These are phyloP conservation scores for Lepidurus couesii DNA, from an alignment of 1,140 invertebrate genomes.

Conservation along the genomic window DNA sequence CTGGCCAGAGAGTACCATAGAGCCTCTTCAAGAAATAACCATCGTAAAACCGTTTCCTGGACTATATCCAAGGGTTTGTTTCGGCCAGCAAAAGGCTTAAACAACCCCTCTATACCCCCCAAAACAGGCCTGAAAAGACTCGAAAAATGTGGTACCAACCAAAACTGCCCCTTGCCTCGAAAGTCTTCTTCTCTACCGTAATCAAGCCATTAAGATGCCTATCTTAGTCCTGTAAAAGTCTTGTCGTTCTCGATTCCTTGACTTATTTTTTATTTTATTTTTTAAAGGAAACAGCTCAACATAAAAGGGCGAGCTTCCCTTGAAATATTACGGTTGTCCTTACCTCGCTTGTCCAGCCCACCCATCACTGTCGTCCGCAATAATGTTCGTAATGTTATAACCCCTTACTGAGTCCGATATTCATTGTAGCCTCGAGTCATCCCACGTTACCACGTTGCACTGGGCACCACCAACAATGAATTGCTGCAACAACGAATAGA, in stretches of 20 bases:
- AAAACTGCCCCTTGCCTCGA: background rate
- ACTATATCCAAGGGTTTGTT: background rate
- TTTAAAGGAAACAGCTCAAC: background rate
- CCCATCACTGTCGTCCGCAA: background rate
- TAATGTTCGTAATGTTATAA: background rate
- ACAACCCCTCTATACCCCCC: background rate
- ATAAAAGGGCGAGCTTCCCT: background rate
- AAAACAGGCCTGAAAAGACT: background rate
- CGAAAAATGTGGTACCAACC: background rate
- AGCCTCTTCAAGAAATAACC: background rate
- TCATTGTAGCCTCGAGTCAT: too few species aligned
- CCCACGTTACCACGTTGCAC: too few species aligned
- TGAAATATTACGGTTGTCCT: constrained; percentile 1
- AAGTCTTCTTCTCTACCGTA: background rate
- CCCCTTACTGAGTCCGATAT: background rate
- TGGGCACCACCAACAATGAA: too few species aligned
- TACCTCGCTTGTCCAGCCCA: constrained; percentile 7
- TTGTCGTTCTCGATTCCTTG: constrained; percentile 7
- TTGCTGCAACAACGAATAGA: too few species aligned
- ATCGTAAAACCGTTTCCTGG: constrained; percentile 18
- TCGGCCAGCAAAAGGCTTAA: constrained; percentile 1
- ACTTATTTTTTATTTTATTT: background rate
- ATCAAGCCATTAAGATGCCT: constrained; percentile 19
- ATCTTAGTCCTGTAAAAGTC: constrained; percentile 6
- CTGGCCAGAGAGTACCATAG: background rate